Evolutionary conservation across 2,888 invertebrate species (phyloP).

Genomic region (Agriopis aurantiaria): DNA sequence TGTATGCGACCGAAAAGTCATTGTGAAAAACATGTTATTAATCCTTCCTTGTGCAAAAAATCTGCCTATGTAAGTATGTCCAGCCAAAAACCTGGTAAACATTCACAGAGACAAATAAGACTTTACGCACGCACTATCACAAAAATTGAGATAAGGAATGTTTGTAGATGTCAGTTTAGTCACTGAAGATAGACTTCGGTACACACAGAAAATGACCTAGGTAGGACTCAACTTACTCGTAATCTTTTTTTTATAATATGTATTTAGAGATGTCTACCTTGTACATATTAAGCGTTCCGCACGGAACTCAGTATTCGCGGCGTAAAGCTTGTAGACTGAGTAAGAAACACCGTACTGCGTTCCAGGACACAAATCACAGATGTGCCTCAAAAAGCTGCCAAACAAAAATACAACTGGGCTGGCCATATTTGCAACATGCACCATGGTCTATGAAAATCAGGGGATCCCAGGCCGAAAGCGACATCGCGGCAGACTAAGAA

Average conservation of each 20-base stretch:
- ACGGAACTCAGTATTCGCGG: too few species aligned
- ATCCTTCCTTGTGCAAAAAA: slow-evolving; percentile 1
- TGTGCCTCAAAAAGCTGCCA: too few species aligned
- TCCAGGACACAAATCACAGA: too few species aligned
- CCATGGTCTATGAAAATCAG: too few species aligned
- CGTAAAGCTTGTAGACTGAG: too few species aligned
- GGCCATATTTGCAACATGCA: too few species aligned
- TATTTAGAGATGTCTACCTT: too few species aligned
- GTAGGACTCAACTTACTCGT: not conserved
- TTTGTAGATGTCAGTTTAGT: slow-evolving; percentile 9
- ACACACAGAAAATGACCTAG: not conserved
- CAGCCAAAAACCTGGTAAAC: slow-evolving; percentile 13
- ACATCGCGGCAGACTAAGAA: too few species aligned
- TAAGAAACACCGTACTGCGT: too few species aligned
- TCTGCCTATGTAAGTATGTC: slow-evolving; percentile 8
- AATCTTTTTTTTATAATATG: not conserved
- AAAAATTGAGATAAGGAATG: not conserved
- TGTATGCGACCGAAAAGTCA: not conserved
- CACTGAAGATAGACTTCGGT: not conserved
- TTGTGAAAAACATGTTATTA: not conserved
- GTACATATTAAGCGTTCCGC: too few species aligned
- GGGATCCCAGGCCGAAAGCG: too few species aligned
- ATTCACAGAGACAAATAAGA: slow-evolving; percentile 5
- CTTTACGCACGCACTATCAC: slow-evolving; percentile 8
- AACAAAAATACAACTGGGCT: too few species aligned